These are phyloP conservation scores for Thymelicus acteon DNA, from an alignment of 2,888 invertebrate genomes.

Conservation along the genomic window DNA sequence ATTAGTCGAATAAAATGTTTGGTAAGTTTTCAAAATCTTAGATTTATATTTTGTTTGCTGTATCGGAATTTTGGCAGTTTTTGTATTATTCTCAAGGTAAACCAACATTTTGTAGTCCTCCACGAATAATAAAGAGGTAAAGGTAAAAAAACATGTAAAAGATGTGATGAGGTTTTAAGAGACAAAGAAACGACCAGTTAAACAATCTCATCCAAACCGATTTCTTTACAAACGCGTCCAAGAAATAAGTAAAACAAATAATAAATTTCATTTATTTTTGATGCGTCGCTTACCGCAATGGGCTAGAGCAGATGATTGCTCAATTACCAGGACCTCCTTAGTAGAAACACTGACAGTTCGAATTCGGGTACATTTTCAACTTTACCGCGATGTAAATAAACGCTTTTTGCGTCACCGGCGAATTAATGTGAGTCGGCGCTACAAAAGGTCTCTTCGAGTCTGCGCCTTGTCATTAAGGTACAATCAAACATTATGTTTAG, in stretches of 20 bases:
- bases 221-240: constrained; percentile 52
- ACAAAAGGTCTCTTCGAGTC: constrained; percentile 77
- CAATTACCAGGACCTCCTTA: constrained; percentile 84
- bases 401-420: constrained; percentile 62
- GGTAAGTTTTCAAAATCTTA: no score
- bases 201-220: constrained; percentile 11
- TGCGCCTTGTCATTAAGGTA: constrained; percentile 83
- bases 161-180: constrained; percentile 1
- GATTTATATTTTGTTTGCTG: no score
- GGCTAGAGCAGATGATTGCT: constrained; percentile 83
- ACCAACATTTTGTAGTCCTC: no score
- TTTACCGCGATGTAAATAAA: constrained; percentile 67
- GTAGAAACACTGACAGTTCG: constrained; percentile 72
- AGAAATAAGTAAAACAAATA: constrained; percentile 75
- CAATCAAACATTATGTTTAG: constrained; percentile 84
- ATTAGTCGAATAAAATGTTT: no score
- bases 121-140: no score
- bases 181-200: constrained; percentile 4
- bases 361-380: constrained; percentile 64
- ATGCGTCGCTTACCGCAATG: constrained; percentile 80
- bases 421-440: constrained; percentile 74
- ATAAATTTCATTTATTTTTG: constrained; percentile 77
- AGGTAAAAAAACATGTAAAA: background rate
- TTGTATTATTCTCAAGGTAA: no score
- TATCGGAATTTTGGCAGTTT: no score